Base-by-base conservation (phyloP, 2,113 vertebrate genomes). In the Fukomys damarensis region DNA sequence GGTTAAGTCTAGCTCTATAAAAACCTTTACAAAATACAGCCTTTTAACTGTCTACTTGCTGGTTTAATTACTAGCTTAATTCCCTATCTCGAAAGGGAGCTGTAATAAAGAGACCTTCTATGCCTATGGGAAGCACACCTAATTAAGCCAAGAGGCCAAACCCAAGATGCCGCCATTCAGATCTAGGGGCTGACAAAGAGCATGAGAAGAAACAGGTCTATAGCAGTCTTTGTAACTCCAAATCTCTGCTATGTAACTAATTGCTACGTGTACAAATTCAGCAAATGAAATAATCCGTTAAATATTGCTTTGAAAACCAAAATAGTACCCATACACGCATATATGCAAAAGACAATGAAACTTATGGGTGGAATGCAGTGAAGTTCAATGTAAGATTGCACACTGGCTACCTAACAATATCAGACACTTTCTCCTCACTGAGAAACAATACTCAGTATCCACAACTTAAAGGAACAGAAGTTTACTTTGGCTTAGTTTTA, bases 201-300 rank as follows among this genome's bases (percentile, higher is more conserved):
- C 56, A 32, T 12, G 38, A 26, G 20, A 74, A 81, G 24, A 84
- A 86, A 74, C 0, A 0, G 30, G 2, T 93, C 65, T 93, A 54
- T 7, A 7, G 0, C 59, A 41, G 56, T 86, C 59, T 49, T 82
- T 61, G 56, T 30, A 76, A 61, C 3, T 41, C 24, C 9, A 86
- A 92, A 66, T 43, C 43, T 68, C 32, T 89, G 72, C 38, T 80
- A 46, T 77, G 35, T 35, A 38, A 90, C 61, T 46, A 76, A 79
- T 3, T 46, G 66, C 35, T 83, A 38, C 12, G 43, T 28, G 68
- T 24, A 66, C 20, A 82, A 86, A 83, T 0, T 70, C 32, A 76
- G n/a, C 58, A 86, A 93, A 93, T 84, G 41, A 90, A 97, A 94
- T 54, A 77, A 82, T 61, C 35, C 49, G 22, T 84, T 80, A 43